Conservation (phyloP, 2,113 vertebrate genomes). For the Menidia beryllina region DNA sequence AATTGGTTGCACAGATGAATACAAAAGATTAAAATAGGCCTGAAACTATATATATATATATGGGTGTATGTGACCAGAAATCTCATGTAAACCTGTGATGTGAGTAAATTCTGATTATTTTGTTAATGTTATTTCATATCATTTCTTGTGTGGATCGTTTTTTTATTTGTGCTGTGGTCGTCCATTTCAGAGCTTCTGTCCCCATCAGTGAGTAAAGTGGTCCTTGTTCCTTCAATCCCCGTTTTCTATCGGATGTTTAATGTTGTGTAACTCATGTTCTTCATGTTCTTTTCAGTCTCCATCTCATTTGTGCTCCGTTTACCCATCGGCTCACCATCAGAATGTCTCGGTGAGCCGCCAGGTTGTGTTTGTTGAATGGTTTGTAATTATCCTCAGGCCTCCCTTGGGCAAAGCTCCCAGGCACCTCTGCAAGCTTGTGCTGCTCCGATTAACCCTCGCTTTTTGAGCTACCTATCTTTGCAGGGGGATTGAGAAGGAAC, state of each 20-base stretch:
- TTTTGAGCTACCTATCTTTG: slow-evolving; percentile 11
- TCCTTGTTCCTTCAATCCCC: slow-evolving; percentile 19
- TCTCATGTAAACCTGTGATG: slow-evolving; percentile 21
- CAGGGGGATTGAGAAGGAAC: slow-evolving; percentile 18
- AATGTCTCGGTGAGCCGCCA: slow-evolving; percentile 40
- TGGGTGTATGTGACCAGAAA: slow-evolving; percentile 20
- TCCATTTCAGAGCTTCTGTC: not conserved
- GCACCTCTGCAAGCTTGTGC: slow-evolving; percentile 52
- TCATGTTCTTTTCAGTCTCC: slow-evolving; percentile 25
- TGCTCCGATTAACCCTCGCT: slow-evolving; percentile 46
- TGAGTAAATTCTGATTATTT: not conserved
- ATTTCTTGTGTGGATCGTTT: slow-evolving; percentile 12
- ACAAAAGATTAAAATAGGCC: slow-evolving; percentile 33
- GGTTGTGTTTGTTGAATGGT: slow-evolving; percentile 72
- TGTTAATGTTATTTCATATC: not conserved
- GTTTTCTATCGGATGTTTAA: slow-evolving; percentile 29
- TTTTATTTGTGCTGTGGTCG: not conserved
- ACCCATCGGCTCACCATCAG: slow-evolving; percentile 60
- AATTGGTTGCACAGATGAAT: slow-evolving; percentile 40
- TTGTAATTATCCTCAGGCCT: slow-evolving; percentile 76
- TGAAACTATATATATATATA: slow-evolving; percentile 42
- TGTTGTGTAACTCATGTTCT: slow-evolving; percentile 50
- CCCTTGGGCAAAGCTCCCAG: slow-evolving; percentile 64
- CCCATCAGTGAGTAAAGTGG: slow-evolving; percentile 38
- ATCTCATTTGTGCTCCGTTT: slow-evolving; percentile 52